These are phyloP conservation scores for Phalacrocorax pelagicus DNA, from an alignment of 2,113 vertebrate species.

Conservation along the genomic window DNA sequence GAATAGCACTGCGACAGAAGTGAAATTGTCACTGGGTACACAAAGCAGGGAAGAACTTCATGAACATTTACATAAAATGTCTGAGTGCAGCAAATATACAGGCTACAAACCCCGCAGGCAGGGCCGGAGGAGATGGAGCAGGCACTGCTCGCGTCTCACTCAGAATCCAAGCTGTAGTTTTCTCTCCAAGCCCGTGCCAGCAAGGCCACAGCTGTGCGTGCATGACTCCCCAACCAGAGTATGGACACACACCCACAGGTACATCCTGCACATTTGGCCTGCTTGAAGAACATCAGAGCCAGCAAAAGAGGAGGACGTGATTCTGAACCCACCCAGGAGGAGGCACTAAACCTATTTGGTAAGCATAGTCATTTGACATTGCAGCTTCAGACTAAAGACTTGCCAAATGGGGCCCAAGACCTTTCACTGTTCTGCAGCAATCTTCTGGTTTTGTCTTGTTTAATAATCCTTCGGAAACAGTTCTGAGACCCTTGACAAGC, in stretches of 20 bases:
- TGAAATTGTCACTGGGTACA: background rate
- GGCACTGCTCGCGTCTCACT: accelerated
- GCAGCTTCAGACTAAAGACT: background rate
- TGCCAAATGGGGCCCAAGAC: background rate
- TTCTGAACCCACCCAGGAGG: background rate
- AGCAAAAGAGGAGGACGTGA: accelerated
- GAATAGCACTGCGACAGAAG: background rate
- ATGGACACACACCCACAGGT: accelerated
- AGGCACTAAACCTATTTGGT: background rate
- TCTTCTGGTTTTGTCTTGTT: background rate
- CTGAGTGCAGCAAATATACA: accelerated
- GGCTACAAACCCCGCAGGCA: accelerated
- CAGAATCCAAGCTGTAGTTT: background rate
- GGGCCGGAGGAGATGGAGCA: background rate
- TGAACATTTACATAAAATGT: too few species aligned
- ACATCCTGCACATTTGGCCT: too few species aligned
- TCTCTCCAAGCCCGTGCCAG: accelerated
- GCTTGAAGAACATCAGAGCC: background rate
- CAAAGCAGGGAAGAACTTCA: background rate
- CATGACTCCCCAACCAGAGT: accelerated
- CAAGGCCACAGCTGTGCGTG: accelerated
- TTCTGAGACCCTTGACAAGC: slow-evolving; percentile 9
- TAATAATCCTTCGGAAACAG: background rate
- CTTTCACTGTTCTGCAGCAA: background rate
- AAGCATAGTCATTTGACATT: background rate